Percentiles rank a stretch among this genome's conserved stretches.
Evolutionary conservation across 2,113 vertebrate species (phyloP).

Genomic region (Abramis brama): DNA sequence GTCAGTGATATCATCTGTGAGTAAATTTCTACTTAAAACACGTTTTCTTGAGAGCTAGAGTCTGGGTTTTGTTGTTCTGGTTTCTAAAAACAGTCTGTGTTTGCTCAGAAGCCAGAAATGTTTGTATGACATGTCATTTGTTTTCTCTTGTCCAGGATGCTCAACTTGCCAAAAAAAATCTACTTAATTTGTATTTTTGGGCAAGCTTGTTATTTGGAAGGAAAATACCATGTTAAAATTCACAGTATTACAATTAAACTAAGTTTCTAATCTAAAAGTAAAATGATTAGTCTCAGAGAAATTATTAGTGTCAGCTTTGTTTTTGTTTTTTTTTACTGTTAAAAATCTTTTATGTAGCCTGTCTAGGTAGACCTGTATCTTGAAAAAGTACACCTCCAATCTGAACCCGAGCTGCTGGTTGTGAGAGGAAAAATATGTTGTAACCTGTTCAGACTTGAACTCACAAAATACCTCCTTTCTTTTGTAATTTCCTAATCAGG

Average conservation of each 20-base stretch:
- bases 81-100: not conserved
- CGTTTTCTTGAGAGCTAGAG: not conserved
- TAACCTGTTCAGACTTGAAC: slow-evolving; percentile 29
- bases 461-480: not conserved
- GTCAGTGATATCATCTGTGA: slow-evolving; percentile 6
- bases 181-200: not conserved
- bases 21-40: not conserved
- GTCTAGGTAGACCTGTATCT: not conserved
- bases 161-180: not conserved
- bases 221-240: not conserved
- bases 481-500: too few relatives aligned
- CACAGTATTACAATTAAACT: not conserved
- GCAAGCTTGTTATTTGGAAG: not conserved
- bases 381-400: not conserved
- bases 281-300: not conserved
- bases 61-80: not conserved
- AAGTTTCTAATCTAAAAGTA: not conserved
- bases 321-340: not conserved
- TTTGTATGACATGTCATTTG: not conserved
- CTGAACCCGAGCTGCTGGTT: not conserved
- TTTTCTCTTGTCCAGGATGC: not conserved
- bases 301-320: not conserved
- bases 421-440: not conserved
- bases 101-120: not conserved
- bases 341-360: not conserved